A percentile compares a stretch with the other conserved stretches of the same genome.
These are phyloP conservation scores for Diarsia mendica DNA, from an alignment of 2,888 invertebrate genomes.

Conservation along the genomic window DNA sequence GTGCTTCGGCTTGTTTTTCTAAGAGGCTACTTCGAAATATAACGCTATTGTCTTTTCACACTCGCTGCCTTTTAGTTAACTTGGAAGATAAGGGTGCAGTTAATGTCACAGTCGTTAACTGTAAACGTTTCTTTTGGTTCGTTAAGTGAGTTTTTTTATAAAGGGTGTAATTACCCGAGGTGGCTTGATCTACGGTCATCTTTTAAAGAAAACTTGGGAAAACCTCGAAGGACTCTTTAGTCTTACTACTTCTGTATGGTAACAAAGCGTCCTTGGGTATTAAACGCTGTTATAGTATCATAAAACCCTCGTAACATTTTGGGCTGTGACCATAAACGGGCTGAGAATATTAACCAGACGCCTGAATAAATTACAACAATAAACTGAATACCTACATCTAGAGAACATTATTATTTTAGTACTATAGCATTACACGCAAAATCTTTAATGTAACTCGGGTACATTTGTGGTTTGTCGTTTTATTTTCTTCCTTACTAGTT, in stretches of 20 bases:
- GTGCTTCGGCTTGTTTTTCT: neutral
- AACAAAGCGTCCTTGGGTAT: slow-evolving; percentile 7
- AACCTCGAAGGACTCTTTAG: slow-evolving; percentile 9
- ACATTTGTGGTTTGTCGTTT: neutral
- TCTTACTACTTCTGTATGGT: slow-evolving; percentile 19
- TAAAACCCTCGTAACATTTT: slow-evolving; percentile 16
- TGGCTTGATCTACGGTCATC: too few relatives aligned
- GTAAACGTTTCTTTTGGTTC: neutral
- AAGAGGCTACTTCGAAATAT: slow-evolving; percentile 2
- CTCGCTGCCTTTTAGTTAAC: neutral
- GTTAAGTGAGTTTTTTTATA: neutral
- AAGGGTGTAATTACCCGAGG: neutral
- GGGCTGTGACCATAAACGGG: slow-evolving; percentile 13
- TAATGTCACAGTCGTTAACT: neutral
- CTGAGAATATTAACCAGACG: slow-evolving; percentile 20
- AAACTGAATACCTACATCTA: neutral
- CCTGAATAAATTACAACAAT: slow-evolving; percentile 31
- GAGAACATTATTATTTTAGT: slow-evolving; percentile 13
- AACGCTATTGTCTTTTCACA: neutral
- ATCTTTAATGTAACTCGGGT: neutral
- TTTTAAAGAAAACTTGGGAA: too few relatives aligned
- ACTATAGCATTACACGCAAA: neutral
- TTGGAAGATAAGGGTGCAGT: neutral
- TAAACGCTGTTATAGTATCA: neutral
- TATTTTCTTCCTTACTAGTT: neutral